phyloP scores from a whole-genome alignment of 2,113 vertebrate genomes.

The Poicephalus gulielmi region DNA sequence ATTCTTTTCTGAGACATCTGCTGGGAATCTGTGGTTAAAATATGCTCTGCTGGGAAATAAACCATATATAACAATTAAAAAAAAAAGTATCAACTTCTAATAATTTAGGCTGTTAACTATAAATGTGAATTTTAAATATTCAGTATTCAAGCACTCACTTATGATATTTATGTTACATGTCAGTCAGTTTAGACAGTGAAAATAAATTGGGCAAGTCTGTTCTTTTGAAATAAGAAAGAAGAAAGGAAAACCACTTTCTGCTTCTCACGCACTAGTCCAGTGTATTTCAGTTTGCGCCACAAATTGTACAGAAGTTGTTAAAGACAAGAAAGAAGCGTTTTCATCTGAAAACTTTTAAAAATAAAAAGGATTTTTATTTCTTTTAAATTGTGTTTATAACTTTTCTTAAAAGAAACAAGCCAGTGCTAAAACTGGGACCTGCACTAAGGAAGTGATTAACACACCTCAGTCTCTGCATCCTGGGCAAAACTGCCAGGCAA shows the following conservation, averaged over 20 bases:
- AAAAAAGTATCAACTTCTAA: neutral
- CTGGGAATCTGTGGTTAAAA: conserved; percentile 28
- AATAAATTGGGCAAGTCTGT: neutral
- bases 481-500: neutral
- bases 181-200: neutral
- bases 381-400: neutral
- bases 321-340: neutral
- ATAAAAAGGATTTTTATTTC: neutral
- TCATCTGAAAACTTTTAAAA: neutral
- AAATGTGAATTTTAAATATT: neutral
- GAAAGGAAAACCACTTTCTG: neutral
- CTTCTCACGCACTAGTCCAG: neutral
- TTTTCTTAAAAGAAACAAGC: neutral
- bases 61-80: neutral
- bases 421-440: neutral
- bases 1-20: conserved; percentile 15
- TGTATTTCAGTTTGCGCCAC: neutral
- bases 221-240: neutral
- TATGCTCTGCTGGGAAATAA: conserved; percentile 21
- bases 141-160: neutral
- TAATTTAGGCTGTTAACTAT: neutral
- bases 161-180: neutral
- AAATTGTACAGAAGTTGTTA: neutral
- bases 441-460: neutral
- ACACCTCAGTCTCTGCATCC: neutral